Evolutionary conservation across 2,888 invertebrate species (phyloP).

Genomic region (Troides helena): DNA sequence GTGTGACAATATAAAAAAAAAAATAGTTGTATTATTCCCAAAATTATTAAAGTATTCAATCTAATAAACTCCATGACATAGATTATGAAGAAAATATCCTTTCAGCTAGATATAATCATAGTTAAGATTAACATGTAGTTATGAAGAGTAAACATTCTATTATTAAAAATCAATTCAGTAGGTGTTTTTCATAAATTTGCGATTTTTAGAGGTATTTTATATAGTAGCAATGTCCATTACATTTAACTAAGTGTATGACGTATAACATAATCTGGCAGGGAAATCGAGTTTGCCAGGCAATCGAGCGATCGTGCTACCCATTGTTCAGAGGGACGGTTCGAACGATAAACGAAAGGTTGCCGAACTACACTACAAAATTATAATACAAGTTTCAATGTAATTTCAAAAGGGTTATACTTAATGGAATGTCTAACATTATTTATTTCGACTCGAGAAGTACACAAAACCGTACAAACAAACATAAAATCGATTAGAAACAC

Average conservation of each 20-base stretch:
- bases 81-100: too few relatives aligned
- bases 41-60: too few relatives aligned
- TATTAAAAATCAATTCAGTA: background rate
- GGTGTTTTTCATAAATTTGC: background rate
- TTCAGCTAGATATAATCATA: too few relatives aligned
- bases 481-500: too few relatives aligned
- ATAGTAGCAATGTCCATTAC: constrained; percentile 47
- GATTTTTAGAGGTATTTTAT: background rate
- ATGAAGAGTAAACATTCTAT: too few relatives aligned
- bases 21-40: too few relatives aligned
- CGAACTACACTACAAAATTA: constrained; percentile 8
- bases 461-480: too few relatives aligned
- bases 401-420: background rate
- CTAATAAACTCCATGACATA: too few relatives aligned
- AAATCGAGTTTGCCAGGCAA: constrained; percentile 70
- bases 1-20: too few relatives aligned
- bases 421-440: background rate
- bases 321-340: constrained; percentile 33
- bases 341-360: constrained; percentile 9
- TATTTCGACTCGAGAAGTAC: background rate
- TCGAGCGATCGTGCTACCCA: constrained; percentile 55
- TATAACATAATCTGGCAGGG: constrained; percentile 66
- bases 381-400: background rate
- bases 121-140: too few relatives aligned
- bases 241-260: constrained; percentile 57